These are phyloP conservation scores for Eilema sororculum DNA, from an alignment of 2,888 invertebrate genomes.

Conservation along the genomic window DNA sequence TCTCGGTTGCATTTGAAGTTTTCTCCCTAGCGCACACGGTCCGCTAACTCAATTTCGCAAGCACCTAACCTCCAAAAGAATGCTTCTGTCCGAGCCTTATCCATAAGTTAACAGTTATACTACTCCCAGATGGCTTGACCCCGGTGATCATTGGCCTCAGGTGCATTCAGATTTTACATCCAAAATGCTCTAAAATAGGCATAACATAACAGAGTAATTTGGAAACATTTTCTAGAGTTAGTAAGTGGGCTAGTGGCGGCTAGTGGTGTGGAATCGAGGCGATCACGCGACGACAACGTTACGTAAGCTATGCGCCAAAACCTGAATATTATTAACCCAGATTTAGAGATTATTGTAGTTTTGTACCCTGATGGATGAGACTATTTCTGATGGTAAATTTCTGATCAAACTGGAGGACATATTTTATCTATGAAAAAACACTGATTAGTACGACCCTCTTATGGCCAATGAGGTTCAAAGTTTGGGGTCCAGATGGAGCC, in stretches of 20 bases:
- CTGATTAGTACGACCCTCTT: too few relatives aligned
- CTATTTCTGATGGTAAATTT: slow-evolving; percentile 22
- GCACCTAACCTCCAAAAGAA: too few relatives aligned
- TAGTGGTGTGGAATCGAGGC: slow-evolving; percentile 47
- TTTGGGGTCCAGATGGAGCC: too few relatives aligned
- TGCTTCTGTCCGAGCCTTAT: too few relatives aligned
- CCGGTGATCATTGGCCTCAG: too few relatives aligned
- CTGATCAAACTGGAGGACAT: not conserved
- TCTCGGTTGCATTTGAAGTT: too few relatives aligned
- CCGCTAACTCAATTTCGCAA: too few relatives aligned
- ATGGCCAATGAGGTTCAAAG: too few relatives aligned
- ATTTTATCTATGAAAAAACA: too few relatives aligned
- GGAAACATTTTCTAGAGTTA: slow-evolving; percentile 16
- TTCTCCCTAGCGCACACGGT: too few relatives aligned
- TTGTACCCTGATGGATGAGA: slow-evolving; percentile 34
- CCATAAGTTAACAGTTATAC: too few relatives aligned
- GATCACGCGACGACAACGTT: slow-evolving; percentile 60
- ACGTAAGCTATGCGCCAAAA: slow-evolving; percentile 63
- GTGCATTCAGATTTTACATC: not conserved
- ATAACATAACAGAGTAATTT: slow-evolving; percentile 1
- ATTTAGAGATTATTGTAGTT: slow-evolving; percentile 44
- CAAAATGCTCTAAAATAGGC: not conserved
- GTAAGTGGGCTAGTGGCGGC: slow-evolving; percentile 33
- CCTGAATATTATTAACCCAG: slow-evolving; percentile 68
- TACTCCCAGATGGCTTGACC: too few relatives aligned